Percentiles rank a stretch among this genome's conserved stretches.
These are phyloP conservation scores for Drosophila sechellia DNA, from an alignment of 1,140 invertebrate species.

Conservation along the genomic window DNA sequence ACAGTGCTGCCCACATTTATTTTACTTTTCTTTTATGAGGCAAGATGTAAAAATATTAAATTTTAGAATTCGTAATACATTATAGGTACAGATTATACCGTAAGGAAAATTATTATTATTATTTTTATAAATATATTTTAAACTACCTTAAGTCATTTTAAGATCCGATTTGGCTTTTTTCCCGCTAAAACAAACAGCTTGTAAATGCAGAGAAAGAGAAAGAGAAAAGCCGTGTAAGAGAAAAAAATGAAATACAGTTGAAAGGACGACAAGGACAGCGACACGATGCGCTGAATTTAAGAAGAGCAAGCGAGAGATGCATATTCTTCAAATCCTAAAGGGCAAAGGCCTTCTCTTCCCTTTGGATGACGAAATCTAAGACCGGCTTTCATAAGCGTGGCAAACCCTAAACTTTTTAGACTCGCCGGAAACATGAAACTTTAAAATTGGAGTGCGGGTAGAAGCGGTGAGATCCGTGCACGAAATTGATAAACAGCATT, in stretches of 20 bases:
- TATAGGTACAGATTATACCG: too few relatives aligned
- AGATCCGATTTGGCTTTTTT: conserved; percentile 1
- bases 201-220: background rate
- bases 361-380: conserved; percentile 61
- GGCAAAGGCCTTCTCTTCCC: conserved; percentile 27
- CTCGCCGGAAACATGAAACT: conserved; percentile 46
- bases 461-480: conserved; percentile 11
- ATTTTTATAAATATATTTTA: background rate
- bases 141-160: background rate
- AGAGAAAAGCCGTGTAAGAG: background rate
- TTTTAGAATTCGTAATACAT: too few relatives aligned
- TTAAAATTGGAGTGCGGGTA: conserved; percentile 36
- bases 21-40: too few relatives aligned
- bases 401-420: conserved; percentile 10
- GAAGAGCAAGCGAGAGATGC: background rate
- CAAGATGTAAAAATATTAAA: too few relatives aligned
- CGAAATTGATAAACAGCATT: conserved; percentile 25
- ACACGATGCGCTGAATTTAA: conserved; percentile 35
- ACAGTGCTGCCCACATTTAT: too few relatives aligned
- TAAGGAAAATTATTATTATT: too few relatives aligned
- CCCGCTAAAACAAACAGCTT: background rate
- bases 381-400: conserved; percentile 45
- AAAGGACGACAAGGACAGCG: conserved; percentile 15
- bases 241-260: background rate
- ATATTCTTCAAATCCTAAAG: conserved; percentile 18